Base-by-base conservation (phyloP, 2,113 vertebrate genomes). In the Pardalotus punctatus region DNA sequence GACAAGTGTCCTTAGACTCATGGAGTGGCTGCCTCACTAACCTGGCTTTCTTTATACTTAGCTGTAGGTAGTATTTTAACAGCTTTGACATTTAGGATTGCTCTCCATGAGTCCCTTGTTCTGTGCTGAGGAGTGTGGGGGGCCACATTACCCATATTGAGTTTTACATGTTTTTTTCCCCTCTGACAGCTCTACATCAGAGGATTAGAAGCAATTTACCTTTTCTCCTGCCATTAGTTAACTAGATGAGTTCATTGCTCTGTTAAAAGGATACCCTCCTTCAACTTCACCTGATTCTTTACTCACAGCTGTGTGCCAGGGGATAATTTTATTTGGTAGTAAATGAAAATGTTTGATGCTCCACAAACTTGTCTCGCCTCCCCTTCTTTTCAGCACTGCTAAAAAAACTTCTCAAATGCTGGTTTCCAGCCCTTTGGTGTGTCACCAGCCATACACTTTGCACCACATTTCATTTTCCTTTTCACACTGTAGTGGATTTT, bases 391-490 rank as follows among this genome's bases (percentile, higher is more conserved):
- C 40, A 48, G 23, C 19, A 12, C 25, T 4, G 14, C 28, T 38
- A 23, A 35, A 38, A 51, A 64, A 77, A 20, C 29, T 80, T 73
- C 31, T 38, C 20, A 43, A 24, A 58, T 8, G 29, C 31, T 66
- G 14, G 9, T 92, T 92, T 92, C 60, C 38, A 93, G 58, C 38
- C 71, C 82, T 92, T 83, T 24, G 7, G 31, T 84, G 72, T 94
- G 80, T 81, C 83, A 83, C 35, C 69, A 95, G 19, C 40, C 43
- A 33, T 74, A 86, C 43, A 40, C 83, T 88, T 95, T 88, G 80
- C 69, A 62, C 64, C 92, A 83, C 61, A 86, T 95, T 92, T 95
- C 31, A 79, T 94, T 94, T 79, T 72, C 43, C 7, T 78, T 81
- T 94, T 94, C 89, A 54, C 27, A 27, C 69, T 38, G 28, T 29